Evolutionary conservation across 2,113 vertebrate genomes (phyloP).

Genomic region (Centrocercus urophasianus): DNA sequence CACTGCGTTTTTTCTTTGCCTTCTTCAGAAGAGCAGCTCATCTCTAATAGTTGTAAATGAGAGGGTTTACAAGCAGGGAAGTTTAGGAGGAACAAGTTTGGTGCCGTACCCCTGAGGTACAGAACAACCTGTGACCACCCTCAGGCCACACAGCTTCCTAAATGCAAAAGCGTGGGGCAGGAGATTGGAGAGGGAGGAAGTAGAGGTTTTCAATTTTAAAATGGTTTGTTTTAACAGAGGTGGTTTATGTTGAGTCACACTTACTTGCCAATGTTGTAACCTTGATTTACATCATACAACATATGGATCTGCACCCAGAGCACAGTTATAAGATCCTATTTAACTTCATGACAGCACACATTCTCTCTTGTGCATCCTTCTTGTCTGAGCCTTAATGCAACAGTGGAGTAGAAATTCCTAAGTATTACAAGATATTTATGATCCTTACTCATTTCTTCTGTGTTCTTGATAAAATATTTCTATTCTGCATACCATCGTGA

Average conservation of each 20-base stretch:
- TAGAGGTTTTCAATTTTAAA: not conserved
- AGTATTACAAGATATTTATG: not conserved
- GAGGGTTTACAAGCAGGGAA: not conserved
- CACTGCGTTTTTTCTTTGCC: not conserved
- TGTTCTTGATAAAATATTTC: not conserved
- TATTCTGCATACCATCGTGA: not conserved
- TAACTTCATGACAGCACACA: not conserved
- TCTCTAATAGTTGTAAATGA: fast-evolving
- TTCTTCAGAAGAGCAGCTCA: not conserved
- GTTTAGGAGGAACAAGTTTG: not conserved
- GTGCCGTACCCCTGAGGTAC: not conserved
- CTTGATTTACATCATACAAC: not conserved
- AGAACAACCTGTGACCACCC: not conserved
- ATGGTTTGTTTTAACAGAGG: not conserved
- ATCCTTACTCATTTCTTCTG: not conserved
- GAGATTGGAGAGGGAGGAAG: not conserved
- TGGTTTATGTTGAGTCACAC: not conserved
- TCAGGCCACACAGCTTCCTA: not conserved
- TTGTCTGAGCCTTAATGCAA: fast-evolving
- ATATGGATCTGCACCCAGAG: not conserved
- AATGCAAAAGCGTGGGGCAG: not conserved
- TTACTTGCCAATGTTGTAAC: fast-evolving
- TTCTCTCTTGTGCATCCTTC: not conserved
- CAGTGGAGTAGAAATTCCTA: not conserved
- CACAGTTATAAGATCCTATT: not conserved